Evolutionary conservation across 2,797 vertebrate species (phyloP), one percentile per base, ranked within the genome.

Genomic region (Cirrhinus mrigala): DNA sequence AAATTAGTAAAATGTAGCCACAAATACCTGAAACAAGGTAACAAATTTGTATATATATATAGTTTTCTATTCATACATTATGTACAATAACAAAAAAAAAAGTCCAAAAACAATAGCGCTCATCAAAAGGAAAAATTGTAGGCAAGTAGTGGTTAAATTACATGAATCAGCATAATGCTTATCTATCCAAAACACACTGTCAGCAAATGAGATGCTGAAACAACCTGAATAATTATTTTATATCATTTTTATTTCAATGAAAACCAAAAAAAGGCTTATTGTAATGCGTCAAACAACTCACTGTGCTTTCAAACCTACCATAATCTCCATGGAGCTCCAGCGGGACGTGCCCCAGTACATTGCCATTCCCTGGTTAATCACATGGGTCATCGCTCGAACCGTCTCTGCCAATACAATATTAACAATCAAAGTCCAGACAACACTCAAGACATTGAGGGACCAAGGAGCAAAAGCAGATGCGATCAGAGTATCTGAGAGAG

Each of bases 311-410:
- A 80, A 48, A 85, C 90, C 87, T 94, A 97, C 96, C 96, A 97
- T 97, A 90, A 97, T 97, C 92, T 97, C 96, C 97, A 97, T 97
- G 84, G 97, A 95, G 90, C 97, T 97, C 97, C 97, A 97, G 66
- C 97, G 96, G 0, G 97, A 97, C 0, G 97, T 97, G 22, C 97
- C 97, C 97, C 97, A 97, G 92, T 97, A 97, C 97, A 97, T 97
- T 86, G 97, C 96, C 97, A 97, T 97, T 44, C 97, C 97, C 89
- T 97, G 96, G 93, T 97, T 97, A 91, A 97, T 97, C 87, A 97
- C 96, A 18, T 97, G 96, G 70, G 96, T 97, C 96, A 97, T 97
- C 78, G 96, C 96, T 52, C 97, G 94, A 24, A 97, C 96, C 0
- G 96, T 97, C 92, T 97, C 96, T 97, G 95, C 85, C 71, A 0